Conservation (phyloP, 2,888 invertebrate species). For the Drosophila melanocephala region DNA sequence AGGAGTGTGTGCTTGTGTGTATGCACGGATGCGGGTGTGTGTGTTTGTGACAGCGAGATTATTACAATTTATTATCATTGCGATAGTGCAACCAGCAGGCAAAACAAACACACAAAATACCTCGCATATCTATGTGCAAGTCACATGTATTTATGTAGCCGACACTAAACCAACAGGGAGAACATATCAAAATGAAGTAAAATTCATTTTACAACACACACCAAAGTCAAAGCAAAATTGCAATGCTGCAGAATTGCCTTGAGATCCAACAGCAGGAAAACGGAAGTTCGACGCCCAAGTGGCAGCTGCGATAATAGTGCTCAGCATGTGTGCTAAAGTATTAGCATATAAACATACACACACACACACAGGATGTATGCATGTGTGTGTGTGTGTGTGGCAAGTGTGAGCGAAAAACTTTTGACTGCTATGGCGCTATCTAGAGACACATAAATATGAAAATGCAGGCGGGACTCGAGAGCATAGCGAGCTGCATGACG, state of each 20-base stretch:
- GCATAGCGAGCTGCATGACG: slow-evolving; percentile 49
- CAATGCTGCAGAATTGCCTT: slow-evolving; percentile 66
- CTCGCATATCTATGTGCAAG: slow-evolving; percentile 48
- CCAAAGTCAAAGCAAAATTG: slow-evolving; percentile 65
- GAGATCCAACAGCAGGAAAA: slow-evolving; percentile 61
- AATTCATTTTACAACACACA: slow-evolving; percentile 73
- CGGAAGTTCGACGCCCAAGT: slow-evolving; percentile 81
- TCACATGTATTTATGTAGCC: slow-evolving; percentile 57
- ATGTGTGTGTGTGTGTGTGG: slow-evolving; percentile 12
- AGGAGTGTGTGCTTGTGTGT: not conserved
- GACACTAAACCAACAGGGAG: slow-evolving; percentile 70
- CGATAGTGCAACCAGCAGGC: slow-evolving; percentile 58
- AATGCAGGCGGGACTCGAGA: slow-evolving; percentile 71
- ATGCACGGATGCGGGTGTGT: not conserved
- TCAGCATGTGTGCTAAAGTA: slow-evolving; percentile 78
- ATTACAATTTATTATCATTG: slow-evolving; percentile 80
- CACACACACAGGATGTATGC: slow-evolving; percentile 20
- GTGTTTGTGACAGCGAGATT: slow-evolving; percentile 70
- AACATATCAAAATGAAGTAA: slow-evolving; percentile 80
- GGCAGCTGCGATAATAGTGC: slow-evolving; percentile 79
- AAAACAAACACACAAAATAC: slow-evolving; percentile 64
- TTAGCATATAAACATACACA: slow-evolving; percentile 73
- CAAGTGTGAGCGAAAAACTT: slow-evolving; percentile 72
- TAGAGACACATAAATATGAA: slow-evolving; percentile 80
- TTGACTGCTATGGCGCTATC: slow-evolving; percentile 73